Conservation (phyloP, 2,888 invertebrate species). For the Idaea biselata region DNA sequence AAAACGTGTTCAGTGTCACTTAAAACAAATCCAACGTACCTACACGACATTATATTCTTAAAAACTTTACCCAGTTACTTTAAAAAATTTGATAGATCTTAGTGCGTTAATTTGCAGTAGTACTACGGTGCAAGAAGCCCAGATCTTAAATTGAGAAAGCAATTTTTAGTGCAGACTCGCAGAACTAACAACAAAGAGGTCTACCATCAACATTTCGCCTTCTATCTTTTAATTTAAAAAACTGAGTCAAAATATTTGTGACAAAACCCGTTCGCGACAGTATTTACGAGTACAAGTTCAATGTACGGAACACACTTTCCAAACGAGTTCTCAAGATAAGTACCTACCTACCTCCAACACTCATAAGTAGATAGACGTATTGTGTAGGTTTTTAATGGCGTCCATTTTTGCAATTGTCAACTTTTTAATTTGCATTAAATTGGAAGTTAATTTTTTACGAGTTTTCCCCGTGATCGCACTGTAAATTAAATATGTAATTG, state of each 20-base stretch:
- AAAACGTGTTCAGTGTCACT: too few relatives aligned
- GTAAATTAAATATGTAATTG: background rate
- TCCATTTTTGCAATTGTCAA: background rate
- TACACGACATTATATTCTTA: too few relatives aligned
- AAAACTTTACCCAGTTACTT: too few relatives aligned
- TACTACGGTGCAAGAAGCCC: too few relatives aligned
- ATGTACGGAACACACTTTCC: slow-evolving; percentile 67
- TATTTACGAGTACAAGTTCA: slow-evolving; percentile 53
- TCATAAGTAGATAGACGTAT: slow-evolving; percentile 2
- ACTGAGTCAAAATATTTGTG: slow-evolving; percentile 36
- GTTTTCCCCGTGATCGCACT: background rate
- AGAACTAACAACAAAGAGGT: background rate
- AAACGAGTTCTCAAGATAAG: slow-evolving; percentile 67
- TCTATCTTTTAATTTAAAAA: slow-evolving; percentile 7
- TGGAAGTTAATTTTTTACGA: background rate
- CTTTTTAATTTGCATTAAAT: background rate
- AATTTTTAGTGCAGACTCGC: background rate
- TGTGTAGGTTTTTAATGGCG: slow-evolving; percentile 2
- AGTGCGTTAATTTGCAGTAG: too few relatives aligned
- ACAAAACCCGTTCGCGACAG: slow-evolving; percentile 55
- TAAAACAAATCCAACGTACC: too few relatives aligned
- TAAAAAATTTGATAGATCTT: too few relatives aligned
- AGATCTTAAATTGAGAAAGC: too few relatives aligned
- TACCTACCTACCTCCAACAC: slow-evolving; percentile 28
- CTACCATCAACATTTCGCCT: background rate